Conservation (phyloP, 2,888 invertebrate genomes). For the Drosophila koepferae region DNA sequence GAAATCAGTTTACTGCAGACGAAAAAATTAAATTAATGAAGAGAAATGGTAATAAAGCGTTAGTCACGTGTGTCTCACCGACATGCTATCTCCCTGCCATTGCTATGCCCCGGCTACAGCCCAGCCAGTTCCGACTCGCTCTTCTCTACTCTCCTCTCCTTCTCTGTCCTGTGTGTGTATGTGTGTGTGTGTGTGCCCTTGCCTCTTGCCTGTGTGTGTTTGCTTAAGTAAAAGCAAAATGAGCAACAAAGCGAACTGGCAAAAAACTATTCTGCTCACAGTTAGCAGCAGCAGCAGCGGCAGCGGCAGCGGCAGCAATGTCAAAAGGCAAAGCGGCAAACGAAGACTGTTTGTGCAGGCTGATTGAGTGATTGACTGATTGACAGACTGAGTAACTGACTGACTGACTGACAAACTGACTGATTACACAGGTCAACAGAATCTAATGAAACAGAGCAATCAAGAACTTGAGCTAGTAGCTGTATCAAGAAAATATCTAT, state of each 20-base stretch:
- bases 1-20: constrained; percentile 81
- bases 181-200: background rate
- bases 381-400: background rate
- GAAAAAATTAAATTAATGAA: constrained; percentile 80
- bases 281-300: background rate
- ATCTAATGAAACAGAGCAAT: background rate
- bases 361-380: constrained; percentile 9
- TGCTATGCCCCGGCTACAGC: background rate
- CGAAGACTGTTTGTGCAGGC: constrained; percentile 9
- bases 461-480: background rate
- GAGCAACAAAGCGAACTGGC: constrained; percentile 34
- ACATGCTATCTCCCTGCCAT: constrained; percentile 24
- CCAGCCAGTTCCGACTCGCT: background rate
- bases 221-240: constrained; percentile 24
- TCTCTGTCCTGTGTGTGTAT: background rate
- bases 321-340: constrained; percentile 8
- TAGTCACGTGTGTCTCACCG: constrained; percentile 75
- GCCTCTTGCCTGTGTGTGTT: background rate
- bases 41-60: constrained; percentile 80
- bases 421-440: background rate
- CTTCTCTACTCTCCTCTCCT: background rate
- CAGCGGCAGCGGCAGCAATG: background rate
- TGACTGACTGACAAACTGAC: background rate
- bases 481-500: background rate
- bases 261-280: constrained; percentile 41